Evolutionary conservation across 2,113 vertebrate species (phyloP).

Genomic region (Ptyas mucosa): DNA sequence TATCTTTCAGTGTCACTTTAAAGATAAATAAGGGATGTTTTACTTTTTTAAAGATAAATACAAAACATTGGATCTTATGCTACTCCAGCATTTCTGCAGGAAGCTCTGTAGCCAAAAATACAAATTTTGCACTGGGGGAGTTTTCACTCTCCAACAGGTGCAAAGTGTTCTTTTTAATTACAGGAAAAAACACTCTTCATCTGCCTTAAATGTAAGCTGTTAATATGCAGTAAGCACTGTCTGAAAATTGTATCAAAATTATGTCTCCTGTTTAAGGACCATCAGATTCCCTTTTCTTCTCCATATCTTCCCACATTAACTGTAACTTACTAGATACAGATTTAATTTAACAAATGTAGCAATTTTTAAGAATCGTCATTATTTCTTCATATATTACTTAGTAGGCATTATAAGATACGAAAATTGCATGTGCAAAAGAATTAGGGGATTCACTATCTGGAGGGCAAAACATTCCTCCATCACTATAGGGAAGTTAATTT

Average conservation of each 20-base stretch:
- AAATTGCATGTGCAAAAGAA: slow-evolving; percentile 12
- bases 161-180: not conserved
- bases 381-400: slow-evolving; percentile 24
- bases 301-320: not conserved
- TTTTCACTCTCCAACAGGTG: not conserved
- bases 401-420: slow-evolving; percentile 27
- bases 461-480: not conserved
- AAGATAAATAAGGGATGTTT: not conserved
- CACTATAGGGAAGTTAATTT: not conserved
- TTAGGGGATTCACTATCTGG: slow-evolving; percentile 11
- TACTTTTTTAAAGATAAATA: not conserved
- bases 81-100: not conserved
- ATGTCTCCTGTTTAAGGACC: not conserved
- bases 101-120: not conserved
- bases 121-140: not conserved
- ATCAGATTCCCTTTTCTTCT: not conserved
- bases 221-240: not conserved
- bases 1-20: not conserved
- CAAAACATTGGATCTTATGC: not conserved
- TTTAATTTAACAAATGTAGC: slow-evolving; percentile 24
- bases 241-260: not conserved
- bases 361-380: slow-evolving; percentile 21
- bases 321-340: not conserved
- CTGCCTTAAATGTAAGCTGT: not conserved
- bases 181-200: not conserved